Percentiles rank a stretch among this genome's conserved stretches.
These are phyloP conservation scores for Olivierus martensii DNA, from an alignment of 1,140 invertebrate species.

Conservation along the genomic window DNA sequence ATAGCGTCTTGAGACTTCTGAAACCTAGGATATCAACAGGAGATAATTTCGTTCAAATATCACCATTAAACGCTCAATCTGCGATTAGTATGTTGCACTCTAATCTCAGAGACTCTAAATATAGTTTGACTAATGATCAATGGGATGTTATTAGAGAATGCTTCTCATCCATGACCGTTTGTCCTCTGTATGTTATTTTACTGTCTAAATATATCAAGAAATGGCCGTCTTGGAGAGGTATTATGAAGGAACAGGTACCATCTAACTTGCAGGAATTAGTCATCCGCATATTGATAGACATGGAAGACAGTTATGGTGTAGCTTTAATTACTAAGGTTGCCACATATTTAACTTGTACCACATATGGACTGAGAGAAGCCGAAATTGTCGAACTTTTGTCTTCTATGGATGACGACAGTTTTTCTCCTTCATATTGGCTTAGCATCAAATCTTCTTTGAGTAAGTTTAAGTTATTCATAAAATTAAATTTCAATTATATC, in stretches of 20 bases:
- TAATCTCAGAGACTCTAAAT: slow-evolving; percentile 13
- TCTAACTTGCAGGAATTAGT: slow-evolving; percentile 6
- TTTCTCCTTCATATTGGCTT: no score
- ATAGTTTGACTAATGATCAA: slow-evolving; percentile 9
- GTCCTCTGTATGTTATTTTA: slow-evolving; percentile 16
- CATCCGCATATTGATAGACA: slow-evolving; percentile 2
- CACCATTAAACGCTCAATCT: neutral
- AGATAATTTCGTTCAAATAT: slow-evolving; percentile 11
- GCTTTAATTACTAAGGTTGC: slow-evolving; percentile 17
- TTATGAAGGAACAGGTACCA: neutral
- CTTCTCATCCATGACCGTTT: neutral
- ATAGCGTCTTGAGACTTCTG: slow-evolving; percentile 14
- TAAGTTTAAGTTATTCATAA: no score
- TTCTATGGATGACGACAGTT: neutral
- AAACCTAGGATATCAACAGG: slow-evolving; percentile 11
- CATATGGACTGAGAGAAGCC: slow-evolving; percentile 24
- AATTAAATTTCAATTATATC: no score
- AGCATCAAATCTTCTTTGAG: no score
- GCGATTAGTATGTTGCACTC: slow-evolving; percentile 14
- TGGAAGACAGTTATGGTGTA: slow-evolving; percentile 21
- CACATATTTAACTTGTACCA: slow-evolving; percentile 21
- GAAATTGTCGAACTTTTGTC: slow-evolving; percentile 24
- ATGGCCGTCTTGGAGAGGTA: slow-evolving; percentile 9
- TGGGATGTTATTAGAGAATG: slow-evolving; percentile 3
- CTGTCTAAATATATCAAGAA: slow-evolving; percentile 5